Evolutionary conservation across 2,888 invertebrate species (phyloP), one percentile per base, ranked within the genome.

Genomic region (Pristionchus mayeri): DNA sequence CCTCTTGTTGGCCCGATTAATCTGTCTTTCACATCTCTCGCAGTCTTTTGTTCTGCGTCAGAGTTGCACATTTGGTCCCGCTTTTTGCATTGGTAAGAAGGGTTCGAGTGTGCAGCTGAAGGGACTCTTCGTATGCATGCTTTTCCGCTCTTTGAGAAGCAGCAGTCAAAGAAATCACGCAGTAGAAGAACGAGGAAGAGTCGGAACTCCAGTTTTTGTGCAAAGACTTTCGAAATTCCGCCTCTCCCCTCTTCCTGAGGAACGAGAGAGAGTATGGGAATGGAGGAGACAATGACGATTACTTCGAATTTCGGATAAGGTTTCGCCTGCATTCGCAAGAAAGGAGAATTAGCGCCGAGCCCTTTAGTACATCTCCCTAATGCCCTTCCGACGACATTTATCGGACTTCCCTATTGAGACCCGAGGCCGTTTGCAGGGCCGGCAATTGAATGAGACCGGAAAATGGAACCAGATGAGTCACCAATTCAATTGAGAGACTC

Each of bases 391-490:
- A 16, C 67, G 24, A 71, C 44, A n/a, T 24, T 71, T 40, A 71
- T 71, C 44, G 34, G 37, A 27, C 34, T 3, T 63, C 21, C 63
- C 63, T 37, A 63, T 63, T 63, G 63, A 63, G 63, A 18, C 1
- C 34, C 30, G 30, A 63, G 34, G 63, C 9, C 18, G 16, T 16
- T 27, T 16, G 30, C 34, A 34, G 7, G 63, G 18, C 7, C 21
- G 63, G 30, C 34, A 34, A 34, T 34, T 63, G 34, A 63, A 63
- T 63, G 63, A 63, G 63, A 4, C 9, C 63, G 3, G 16, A 34
- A 63, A 34, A 34, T 63, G 63, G 63, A 30, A 60, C 24, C 60
- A 30, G 60, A 24, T 63, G 63, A 63, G 63, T 63, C 63, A 63
- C 9, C 0, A 3, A 27, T 9, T 0, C 0, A 34, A 30, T 34